Evolutionary conservation across 2,113 vertebrate genomes (phyloP).

Genomic region (Engraulis encrasicolus): DNA sequence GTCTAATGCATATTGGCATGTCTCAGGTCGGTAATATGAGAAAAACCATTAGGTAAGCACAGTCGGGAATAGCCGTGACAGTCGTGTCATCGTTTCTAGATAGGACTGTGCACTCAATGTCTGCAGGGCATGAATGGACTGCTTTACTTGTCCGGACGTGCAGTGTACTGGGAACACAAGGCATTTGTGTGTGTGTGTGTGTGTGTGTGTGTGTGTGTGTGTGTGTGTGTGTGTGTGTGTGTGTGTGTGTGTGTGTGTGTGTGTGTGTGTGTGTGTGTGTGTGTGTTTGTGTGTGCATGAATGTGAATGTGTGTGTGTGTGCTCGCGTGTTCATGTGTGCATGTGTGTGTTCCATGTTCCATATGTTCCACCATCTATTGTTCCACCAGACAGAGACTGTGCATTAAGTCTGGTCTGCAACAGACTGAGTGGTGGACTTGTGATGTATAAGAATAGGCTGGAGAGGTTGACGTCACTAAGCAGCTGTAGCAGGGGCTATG

Average conservation of each 20-base stretch:
- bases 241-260: too few relatives aligned
- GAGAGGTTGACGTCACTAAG: background rate
- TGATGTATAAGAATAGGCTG: too few relatives aligned
- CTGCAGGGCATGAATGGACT: slow-evolving; percentile 1
- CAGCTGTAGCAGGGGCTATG: background rate
- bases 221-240: too few relatives aligned
- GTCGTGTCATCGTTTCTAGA: background rate
- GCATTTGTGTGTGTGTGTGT: background rate
- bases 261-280: too few relatives aligned
- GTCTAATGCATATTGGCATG: background rate
- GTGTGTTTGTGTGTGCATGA: too few relatives aligned
- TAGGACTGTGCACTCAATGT: background rate
- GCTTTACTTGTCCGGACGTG: slow-evolving; percentile 18
- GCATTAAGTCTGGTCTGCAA: too few relatives aligned
- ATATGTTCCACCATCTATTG: too few relatives aligned
- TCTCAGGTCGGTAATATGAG: background rate
- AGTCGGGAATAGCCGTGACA: background rate
- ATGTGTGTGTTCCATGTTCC: too few relatives aligned
- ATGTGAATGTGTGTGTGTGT: background rate
- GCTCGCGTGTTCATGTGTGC: too few relatives aligned
- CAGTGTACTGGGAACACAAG: background rate
- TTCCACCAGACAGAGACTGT: too few relatives aligned
- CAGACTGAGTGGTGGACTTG: too few relatives aligned
- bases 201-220: background rate
- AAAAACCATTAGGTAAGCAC: background rate